These are phyloP conservation scores for silkworm (Bombyx mori) DNA, from an alignment of 1,140 invertebrate species.

Conservation along the genomic window DNA sequence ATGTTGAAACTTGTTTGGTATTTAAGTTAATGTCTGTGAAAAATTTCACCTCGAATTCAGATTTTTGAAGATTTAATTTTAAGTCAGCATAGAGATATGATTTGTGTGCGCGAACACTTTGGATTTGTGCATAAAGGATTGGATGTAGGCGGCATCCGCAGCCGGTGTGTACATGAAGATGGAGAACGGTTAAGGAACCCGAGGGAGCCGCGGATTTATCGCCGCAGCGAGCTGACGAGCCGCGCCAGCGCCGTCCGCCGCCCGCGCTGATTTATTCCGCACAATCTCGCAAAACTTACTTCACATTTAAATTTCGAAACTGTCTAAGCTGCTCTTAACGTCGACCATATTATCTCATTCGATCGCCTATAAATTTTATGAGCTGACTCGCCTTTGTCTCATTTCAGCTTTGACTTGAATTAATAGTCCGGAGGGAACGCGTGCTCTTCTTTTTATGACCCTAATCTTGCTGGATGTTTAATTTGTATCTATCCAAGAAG, in stretches of 20 bases:
- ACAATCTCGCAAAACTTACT: conserved; percentile 71
- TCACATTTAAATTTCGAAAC: conserved; percentile 71
- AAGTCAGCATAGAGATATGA: too few relatives aligned
- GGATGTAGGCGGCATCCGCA: conserved; percentile 4
- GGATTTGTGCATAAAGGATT: too few relatives aligned
- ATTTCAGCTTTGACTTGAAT: conserved; percentile 52
- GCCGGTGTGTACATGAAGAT: conserved; percentile 37
- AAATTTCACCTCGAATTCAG: background rate
- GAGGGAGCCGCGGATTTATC: conserved; percentile 65
- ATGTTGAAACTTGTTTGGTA: conserved; percentile 15
- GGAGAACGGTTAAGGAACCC: conserved; percentile 54
- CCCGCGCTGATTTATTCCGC: conserved; percentile 63
- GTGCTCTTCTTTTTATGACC: conserved; percentile 32
- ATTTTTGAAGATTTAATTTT: too few relatives aligned
- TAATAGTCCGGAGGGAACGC: conserved; percentile 49
- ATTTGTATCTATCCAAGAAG: background rate
- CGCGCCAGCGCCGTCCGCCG: conserved; percentile 25
- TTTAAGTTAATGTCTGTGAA: conserved; percentile 12
- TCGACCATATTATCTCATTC: conserved; percentile 70
- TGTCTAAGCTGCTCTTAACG: conserved; percentile 69
- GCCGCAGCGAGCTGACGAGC: conserved; percentile 34
- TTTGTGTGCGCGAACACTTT: too few relatives aligned
- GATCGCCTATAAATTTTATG: conserved; percentile 71
- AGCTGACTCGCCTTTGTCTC: conserved; percentile 64
- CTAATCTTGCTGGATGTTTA: background rate